A percentile compares a stretch with the other conserved stretches of the same genome.
phyloP scores from a whole-genome alignment of 2,797 vertebrate genomes.

The Cirrhinus molitorella region DNA sequence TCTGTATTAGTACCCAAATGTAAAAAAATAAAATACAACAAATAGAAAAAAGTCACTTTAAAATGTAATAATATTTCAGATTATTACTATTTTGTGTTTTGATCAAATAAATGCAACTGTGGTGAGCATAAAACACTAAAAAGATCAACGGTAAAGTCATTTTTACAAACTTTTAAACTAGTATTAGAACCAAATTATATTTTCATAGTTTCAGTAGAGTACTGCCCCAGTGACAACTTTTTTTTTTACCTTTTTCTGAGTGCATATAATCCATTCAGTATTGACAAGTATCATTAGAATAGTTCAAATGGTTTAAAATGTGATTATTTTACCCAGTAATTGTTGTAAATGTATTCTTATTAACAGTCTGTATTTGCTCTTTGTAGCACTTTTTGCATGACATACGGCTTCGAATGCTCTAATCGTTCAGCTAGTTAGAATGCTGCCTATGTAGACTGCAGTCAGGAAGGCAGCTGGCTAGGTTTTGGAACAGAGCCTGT shows the following conservation, averaged over 20 bases:
- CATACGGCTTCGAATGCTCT: background rate
- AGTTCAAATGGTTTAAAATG: background rate
- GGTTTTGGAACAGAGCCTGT: slow-evolving; percentile 47
- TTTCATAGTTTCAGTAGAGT: too few relatives aligned
- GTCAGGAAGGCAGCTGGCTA: slow-evolving; percentile 41
- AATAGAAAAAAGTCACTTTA: too few relatives aligned
- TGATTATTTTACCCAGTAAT: background rate
- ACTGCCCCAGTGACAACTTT: background rate
- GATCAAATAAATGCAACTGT: too few relatives aligned
- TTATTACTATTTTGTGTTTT: too few relatives aligned
- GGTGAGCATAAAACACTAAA: too few relatives aligned
- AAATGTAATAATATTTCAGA: too few relatives aligned
- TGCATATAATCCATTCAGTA: background rate
- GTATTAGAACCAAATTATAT: too few relatives aligned
- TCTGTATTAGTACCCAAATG: background rate
- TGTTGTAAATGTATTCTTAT: background rate
- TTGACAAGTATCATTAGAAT: background rate
- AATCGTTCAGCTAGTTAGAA: background rate
- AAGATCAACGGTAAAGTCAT: too few relatives aligned
- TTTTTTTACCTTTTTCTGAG: slow-evolving; percentile 7
- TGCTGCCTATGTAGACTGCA: slow-evolving; percentile 30
- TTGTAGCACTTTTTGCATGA: background rate
- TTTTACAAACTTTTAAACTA: too few relatives aligned
- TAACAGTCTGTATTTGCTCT: background rate
- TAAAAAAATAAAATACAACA: too few relatives aligned